Evolutionary conservation across 2,113 vertebrate genomes (phyloP).

Genomic region (Baryphthengus martii): DNA sequence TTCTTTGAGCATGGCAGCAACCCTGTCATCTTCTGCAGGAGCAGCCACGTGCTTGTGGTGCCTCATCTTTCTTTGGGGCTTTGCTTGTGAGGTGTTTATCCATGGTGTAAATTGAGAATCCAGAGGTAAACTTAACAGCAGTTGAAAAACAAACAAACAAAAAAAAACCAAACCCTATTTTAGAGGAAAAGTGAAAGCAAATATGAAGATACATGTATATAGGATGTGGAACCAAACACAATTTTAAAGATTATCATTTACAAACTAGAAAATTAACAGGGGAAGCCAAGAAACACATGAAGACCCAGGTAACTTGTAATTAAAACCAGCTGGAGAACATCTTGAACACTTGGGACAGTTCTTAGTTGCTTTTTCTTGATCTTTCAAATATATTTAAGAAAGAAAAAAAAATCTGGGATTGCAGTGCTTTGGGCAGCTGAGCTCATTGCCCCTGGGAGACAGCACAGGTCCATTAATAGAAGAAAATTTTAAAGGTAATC

Average conservation of each 20-base stretch:
- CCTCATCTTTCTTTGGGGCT: not conserved
- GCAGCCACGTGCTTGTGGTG: not conserved
- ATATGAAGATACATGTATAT: not conserved
- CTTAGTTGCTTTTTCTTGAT: not conserved
- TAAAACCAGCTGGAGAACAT: not conserved
- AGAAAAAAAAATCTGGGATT: not conserved
- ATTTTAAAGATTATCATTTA: not conserved
- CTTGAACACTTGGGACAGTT: not conserved
- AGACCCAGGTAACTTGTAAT: not conserved
- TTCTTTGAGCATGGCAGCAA: not conserved
- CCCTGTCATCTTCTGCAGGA: not conserved
- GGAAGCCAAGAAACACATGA: not conserved
- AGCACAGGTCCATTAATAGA: not conserved
- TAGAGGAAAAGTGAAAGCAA: not conserved
- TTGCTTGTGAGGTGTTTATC: not conserved
- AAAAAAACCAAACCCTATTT: not conserved
- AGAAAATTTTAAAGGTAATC: not conserved
- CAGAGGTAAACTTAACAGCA: not conserved
- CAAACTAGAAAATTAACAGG: not conserved
- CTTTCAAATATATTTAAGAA: not conserved
- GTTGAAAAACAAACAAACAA: not conserved
- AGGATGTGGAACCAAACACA: not conserved
- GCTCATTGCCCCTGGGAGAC: not conserved
- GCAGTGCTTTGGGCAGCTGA: not conserved
- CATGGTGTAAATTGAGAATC: not conserved